Evolutionary conservation across 2,797 vertebrate species (phyloP), one percentile per base, ranked within the genome.

Genomic region (Helicolenus hilgendorfi): DNA sequence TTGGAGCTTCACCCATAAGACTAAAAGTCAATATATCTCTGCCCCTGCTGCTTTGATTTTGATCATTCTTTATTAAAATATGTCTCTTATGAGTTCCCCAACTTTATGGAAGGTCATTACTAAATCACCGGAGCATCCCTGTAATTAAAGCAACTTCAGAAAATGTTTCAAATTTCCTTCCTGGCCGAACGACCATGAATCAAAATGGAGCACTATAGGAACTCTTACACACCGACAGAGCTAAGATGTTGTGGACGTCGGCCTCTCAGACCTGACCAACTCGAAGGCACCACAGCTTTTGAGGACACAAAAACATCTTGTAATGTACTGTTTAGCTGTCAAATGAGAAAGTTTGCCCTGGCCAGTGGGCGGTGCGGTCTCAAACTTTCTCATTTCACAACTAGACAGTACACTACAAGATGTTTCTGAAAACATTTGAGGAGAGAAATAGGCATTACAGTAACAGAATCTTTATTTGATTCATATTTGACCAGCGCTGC

Each of bases 131-230:
- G 84, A 84, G 65, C 45, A 33, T 63, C 24, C 10, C 22, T 27
- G 36, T 71, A 59, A 75, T 86, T 84, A 72, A 85, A 82, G 79
- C 29, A 60, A 80, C 27, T 77, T 70, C 41, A 45, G 41, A 45
- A 73, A 79, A 62, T 72, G 53, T 77, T 68, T 83, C 18, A 31
- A 74, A 26, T 49, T 60, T 83, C 27, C 29, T 76, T 69, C 1
- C 33, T 65, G 29, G n/a, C 27, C 62, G 24, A 72, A 69, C 41
- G 63, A 36, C 41, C 35, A 64, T 36, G 15, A 45, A 68, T 77
- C n/a, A 65, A 68, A 85, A 86, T 64, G 35, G 15, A 72, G 64
- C 27, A 11, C 1, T 0, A 31, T 31, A 31, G 8, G 1, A 67
- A 62, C n/a, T 24, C 4, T 31, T 65, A 7, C 41, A 22, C 59